Conservation (phyloP, 1,140 invertebrate species). For the Neodiprion virginianus region DNA sequence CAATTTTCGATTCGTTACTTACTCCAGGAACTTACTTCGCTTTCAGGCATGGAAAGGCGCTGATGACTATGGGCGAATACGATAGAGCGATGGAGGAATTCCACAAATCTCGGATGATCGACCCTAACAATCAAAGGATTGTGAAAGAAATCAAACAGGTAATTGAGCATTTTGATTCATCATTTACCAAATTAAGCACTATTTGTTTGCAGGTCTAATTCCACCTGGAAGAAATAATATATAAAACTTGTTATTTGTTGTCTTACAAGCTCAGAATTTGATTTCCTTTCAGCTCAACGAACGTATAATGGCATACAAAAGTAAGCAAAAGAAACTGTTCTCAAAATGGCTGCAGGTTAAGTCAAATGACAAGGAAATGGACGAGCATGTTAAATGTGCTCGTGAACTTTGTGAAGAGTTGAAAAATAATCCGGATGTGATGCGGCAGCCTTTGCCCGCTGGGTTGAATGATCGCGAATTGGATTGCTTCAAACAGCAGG, state of each 20-base stretch:
- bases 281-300: constrained; percentile 6
- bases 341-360: constrained; percentile 25
- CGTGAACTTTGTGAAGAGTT: constrained; percentile 21
- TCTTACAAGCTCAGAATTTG: too few species aligned
- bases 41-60: constrained; percentile 62
- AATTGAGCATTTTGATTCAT: constrained; percentile 40
- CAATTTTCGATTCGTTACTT: not conserved
- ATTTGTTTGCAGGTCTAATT: constrained; percentile 9
- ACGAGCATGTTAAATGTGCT: constrained; percentile 20
- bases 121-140: constrained; percentile 61
- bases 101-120: constrained; percentile 56
- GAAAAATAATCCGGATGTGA: constrained; percentile 9
- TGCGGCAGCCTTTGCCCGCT: constrained; percentile 19
- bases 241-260: too few species aligned
- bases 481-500: constrained; percentile 19
- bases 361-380: not conserved
- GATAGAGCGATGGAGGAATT: constrained; percentile 56
- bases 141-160: constrained; percentile 53
- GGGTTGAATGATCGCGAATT: constrained; percentile 21
- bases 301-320: constrained; percentile 11
- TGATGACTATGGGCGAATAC: constrained; percentile 64
- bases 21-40: not conserved
- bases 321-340: constrained; percentile 10
- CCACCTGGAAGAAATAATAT: constrained; percentile 9
- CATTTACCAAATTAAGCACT: not conserved